Base-by-base conservation (phyloP, 2,888 invertebrate genomes). In the Sturmia bella region DNA sequence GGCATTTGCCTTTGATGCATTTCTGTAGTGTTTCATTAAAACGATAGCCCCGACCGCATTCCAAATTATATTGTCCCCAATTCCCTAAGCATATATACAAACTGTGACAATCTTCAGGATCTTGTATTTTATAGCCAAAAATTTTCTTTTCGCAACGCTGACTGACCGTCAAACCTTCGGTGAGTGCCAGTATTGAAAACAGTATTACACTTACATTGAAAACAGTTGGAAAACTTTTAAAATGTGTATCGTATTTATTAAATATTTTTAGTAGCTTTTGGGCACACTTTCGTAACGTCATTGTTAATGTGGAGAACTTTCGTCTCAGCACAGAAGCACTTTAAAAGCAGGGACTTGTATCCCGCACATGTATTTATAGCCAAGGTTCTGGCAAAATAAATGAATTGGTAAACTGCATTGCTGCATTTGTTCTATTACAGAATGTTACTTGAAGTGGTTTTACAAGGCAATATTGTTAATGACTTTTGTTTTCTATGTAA, bases 41-140 rank as follows among this genome's bases (percentile, higher is more conserved):
- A 37, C 50, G 80, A 64, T 80, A 80, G 0, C 73, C 84, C 1
- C 17, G 41, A 17, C 74, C 83, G 57, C 84, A 84, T 13, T 72
- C 73, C 32, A 75, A 56, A 4, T 24, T 64, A 32, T 74, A 80
- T 69, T 83, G 54, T 0, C 84, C 84, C 50, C 68, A 64, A 6
- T 27, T 37, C 6, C 81, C 84, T 9, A 84, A 50, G n/a, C 84
- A 84, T 9, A 83, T 63, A 61, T 80, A 84, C 19, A 83, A 84
- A n/a, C 70, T 79, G 9, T 83, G 84, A 45, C 83, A 82, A 66
- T 84, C 84, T 15, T 70, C 61, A 1, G 80, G 80, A 76, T 84
- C 83, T 57, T 83, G 80, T 19, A 76, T 48, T 61, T 81, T 84
- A 66, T 79, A 83, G 0, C 84, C 80, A 11, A 84, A 75, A 24